phyloP scores from a whole-genome alignment of 2,797 vertebrate genomes.

The Periophthalmus magnuspinnatus region DNA sequence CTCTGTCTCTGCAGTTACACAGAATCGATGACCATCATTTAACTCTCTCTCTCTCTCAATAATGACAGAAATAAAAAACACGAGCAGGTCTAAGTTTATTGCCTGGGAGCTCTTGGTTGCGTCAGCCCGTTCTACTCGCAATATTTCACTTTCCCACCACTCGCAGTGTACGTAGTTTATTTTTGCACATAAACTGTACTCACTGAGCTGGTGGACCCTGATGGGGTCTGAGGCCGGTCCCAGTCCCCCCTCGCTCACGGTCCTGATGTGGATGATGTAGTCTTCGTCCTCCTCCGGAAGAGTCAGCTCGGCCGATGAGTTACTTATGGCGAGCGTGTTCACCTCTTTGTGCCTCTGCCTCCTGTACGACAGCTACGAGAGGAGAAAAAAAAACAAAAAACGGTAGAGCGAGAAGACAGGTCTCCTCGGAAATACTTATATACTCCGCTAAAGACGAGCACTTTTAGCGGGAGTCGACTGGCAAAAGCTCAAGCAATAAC shows the following conservation, averaged over 20 bases:
- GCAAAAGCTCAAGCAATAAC: background rate
- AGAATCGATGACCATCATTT: no score
- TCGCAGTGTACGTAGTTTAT: background rate
- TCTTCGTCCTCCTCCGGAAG: slow-evolving; percentile 84
- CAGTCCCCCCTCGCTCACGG: slow-evolving; percentile 87
- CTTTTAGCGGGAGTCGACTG: background rate
- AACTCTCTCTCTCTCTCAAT: background rate
- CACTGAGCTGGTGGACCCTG: slow-evolving; percentile 88
- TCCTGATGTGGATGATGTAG: slow-evolving; percentile 86
- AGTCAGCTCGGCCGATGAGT: slow-evolving; percentile 83
- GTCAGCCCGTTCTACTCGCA: background rate
- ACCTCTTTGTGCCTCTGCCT: slow-evolving; percentile 79
- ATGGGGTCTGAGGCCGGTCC: slow-evolving; percentile 88
- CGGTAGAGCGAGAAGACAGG: background rate
- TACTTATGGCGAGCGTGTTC: slow-evolving; percentile 80
- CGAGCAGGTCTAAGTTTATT: background rate
- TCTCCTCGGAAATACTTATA: background rate
- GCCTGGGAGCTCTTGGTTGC: background rate
- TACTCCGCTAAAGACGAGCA: background rate
- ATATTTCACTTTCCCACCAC: background rate
- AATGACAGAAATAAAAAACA: background rate
- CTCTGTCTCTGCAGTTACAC: no score
- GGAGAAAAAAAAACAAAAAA: no score
- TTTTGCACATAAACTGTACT: slow-evolving; percentile 39
- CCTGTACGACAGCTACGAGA: slow-evolving; percentile 85